Evolutionary conservation across 2,113 vertebrate genomes (phyloP).

Genomic region (Mesitornis unicolor): DNA sequence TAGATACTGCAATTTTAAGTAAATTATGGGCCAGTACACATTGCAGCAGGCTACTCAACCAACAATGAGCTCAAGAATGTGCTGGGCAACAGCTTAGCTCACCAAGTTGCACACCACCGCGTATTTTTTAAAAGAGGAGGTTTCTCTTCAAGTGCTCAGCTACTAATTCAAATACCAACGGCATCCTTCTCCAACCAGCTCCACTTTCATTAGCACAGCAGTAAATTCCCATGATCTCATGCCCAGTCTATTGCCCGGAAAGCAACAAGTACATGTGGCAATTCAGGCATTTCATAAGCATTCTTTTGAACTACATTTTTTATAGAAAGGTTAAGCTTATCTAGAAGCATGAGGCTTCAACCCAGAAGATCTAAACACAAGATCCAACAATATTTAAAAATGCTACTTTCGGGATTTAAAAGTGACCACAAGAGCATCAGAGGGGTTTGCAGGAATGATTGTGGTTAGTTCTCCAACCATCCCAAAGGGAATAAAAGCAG

Average conservation of each 20-base stretch:
- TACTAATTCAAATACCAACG: neutral
- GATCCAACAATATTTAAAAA: neutral
- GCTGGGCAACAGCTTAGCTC: neutral
- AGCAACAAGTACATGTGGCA: neutral
- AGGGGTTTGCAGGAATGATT: neutral
- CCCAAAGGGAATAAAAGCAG: neutral
- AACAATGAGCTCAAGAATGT: neutral
- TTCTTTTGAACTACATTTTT: neutral
- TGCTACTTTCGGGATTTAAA: neutral
- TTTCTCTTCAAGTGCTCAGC: neutral
- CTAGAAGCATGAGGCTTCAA: neutral
- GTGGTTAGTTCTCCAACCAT: neutral
- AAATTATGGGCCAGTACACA: neutral
- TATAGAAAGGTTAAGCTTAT: neutral
- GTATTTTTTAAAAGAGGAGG: neutral
- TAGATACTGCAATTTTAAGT: neutral
- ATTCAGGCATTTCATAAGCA: neutral
- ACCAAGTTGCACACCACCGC: neutral
- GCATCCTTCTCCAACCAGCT: neutral
- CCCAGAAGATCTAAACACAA: neutral
- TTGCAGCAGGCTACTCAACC: neutral
- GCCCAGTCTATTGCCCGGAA: neutral
- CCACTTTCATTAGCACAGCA: neutral
- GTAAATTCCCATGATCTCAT: slow-evolving; percentile 38
- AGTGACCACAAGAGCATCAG: neutral